These are phyloP conservation scores for Cremastinae sp. DNA, from an alignment of 2,888 invertebrate genomes.

Conservation along the genomic window DNA sequence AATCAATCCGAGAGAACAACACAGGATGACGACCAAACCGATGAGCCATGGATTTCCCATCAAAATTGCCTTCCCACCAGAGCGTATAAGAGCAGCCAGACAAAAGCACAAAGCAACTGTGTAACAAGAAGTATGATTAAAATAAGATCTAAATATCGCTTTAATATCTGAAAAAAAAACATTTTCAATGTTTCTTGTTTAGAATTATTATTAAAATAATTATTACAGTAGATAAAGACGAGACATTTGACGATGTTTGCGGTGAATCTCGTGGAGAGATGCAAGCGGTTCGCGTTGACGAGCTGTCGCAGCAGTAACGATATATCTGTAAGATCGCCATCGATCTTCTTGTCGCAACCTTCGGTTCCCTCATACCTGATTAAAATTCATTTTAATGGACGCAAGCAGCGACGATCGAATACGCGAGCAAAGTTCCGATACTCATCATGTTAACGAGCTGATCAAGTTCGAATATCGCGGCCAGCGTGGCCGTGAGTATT, in stretches of 20 bases:
- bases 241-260: constrained; percentile 80
- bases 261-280: constrained; percentile 80
- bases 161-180: background rate
- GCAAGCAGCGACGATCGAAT: constrained; percentile 94
- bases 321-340: constrained; percentile 71
- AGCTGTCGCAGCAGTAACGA: constrained; percentile 74
- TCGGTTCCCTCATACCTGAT: constrained; percentile 80
- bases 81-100: constrained; percentile 63
- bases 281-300: constrained; percentile 78
- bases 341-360: constrained; percentile 76
- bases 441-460: constrained; percentile 95
- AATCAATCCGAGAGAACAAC: constrained; percentile 60
- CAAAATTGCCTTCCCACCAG: constrained; percentile 62
- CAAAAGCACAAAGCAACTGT: constrained; percentile 64
- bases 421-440: constrained; percentile 92
- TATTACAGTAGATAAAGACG: constrained; percentile 79
- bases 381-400: constrained; percentile 80
- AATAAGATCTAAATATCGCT: background rate
- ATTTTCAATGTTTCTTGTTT: constrained; percentile 3
- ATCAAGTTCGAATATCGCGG: constrained; percentile 90
- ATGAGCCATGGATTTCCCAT: constrained; percentile 61
- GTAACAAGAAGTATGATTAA: background rate
- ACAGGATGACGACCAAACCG: constrained; percentile 62
- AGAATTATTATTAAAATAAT: constrained; percentile 16
- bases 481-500: constrained; percentile 87